Evolutionary conservation across 1,140 invertebrate species (phyloP).

Genomic region (Drosophila lini): DNA sequence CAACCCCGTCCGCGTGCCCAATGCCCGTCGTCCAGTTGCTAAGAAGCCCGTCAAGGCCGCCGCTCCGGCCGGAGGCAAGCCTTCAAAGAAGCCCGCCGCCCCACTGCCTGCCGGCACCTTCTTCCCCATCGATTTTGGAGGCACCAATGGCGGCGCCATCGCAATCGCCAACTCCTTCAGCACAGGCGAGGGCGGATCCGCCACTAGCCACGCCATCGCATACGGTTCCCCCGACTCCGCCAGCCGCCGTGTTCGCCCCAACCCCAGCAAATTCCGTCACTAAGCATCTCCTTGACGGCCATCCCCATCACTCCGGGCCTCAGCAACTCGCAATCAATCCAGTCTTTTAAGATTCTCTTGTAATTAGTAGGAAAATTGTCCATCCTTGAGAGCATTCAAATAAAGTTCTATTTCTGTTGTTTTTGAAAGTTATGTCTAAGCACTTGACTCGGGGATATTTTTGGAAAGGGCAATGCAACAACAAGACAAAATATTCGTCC

Average conservation of each 20-base stretch:
- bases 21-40: slow-evolving; percentile 66
- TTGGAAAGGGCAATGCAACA: neutral
- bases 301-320: slow-evolving; percentile 45
- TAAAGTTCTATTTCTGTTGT: slow-evolving; percentile 53
- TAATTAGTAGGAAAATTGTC: slow-evolving; percentile 74
- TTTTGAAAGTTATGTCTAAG: slow-evolving; percentile 27
- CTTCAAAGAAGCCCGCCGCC: slow-evolving; percentile 61
- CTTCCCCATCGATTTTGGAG: slow-evolving; percentile 88
- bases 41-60: slow-evolving; percentile 63
- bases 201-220: slow-evolving; percentile 88
- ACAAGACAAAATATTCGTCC: neutral
- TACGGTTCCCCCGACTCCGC: slow-evolving; percentile 86
- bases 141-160: slow-evolving; percentile 85
- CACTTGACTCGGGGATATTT: neutral
- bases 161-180: slow-evolving; percentile 89
- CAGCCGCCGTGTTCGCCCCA: slow-evolving; percentile 64
- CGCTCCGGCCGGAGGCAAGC: slow-evolving; percentile 44
- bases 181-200: slow-evolving; percentile 88
- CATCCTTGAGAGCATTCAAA: slow-evolving; percentile 52
- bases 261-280: slow-evolving; percentile 76
- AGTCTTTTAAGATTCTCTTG: slow-evolving; percentile 50
- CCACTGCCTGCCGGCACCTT: slow-evolving; percentile 85
- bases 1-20: slow-evolving; percentile 63
- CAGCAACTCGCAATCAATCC: slow-evolving; percentile 25
- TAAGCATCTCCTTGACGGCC: slow-evolving; percentile 53